These are phyloP conservation scores for Archivesica marissinica DNA, from an alignment of 1,140 invertebrate species.

Conservation along the genomic window DNA sequence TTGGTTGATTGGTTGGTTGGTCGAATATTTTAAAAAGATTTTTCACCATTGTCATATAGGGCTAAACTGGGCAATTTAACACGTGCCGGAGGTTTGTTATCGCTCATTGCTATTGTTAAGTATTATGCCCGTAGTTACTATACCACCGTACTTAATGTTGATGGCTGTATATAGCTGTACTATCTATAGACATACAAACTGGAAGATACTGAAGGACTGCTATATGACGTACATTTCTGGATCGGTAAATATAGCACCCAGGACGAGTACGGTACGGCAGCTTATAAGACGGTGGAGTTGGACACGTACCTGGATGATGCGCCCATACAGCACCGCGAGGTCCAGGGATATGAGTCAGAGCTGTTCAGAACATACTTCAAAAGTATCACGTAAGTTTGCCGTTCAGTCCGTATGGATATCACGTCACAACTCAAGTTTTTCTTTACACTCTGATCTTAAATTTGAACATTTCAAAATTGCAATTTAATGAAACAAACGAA, in stretches of 20 bases:
- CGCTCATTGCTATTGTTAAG: too few species aligned
- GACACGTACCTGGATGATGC: constrained; percentile 91
- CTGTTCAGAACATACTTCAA: constrained; percentile 94
- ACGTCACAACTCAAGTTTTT: too few species aligned
- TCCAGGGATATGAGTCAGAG: constrained; percentile 92
- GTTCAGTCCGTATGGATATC: not conserved
- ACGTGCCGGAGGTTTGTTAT: too few species aligned
- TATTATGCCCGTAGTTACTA: too few species aligned
- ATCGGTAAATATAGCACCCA: constrained; percentile 82
- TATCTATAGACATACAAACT: constrained; percentile 79
- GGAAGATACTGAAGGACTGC: constrained; percentile 72
- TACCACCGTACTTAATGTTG: too few species aligned
- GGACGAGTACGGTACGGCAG: constrained; percentile 91
- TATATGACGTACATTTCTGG: constrained; percentile 83
- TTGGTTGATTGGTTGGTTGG: too few species aligned
- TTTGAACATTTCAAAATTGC: not conserved
- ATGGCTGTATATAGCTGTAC: too few species aligned
- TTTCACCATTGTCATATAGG: too few species aligned
- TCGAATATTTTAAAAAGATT: too few species aligned
- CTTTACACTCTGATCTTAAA: not conserved
- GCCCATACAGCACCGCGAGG: constrained; percentile 92
- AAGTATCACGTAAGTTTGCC: constrained; percentile 85
- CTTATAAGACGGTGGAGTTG: constrained; percentile 93
- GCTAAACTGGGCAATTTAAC: too few species aligned
- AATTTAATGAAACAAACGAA: not conserved